Base-by-base conservation (phyloP, 2,888 invertebrate species). In the Oxystoma pomonae region DNA sequence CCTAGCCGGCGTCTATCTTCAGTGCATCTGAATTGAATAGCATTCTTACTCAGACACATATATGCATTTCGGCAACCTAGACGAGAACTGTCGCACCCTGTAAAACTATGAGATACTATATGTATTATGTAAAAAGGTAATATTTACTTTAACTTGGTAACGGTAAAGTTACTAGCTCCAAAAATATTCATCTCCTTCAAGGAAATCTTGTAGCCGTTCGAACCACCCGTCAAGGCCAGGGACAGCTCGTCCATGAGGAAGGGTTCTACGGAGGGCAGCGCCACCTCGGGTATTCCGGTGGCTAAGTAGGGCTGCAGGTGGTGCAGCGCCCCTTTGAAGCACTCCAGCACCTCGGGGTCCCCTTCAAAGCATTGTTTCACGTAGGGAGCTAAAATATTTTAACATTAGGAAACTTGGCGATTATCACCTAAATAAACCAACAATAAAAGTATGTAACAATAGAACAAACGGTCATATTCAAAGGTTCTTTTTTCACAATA, bases 201-300 rank as follows among this genome's bases (percentile, higher is more conserved):
- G 1, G 83, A 83, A 52, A 88, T 82, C 74, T 81, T 84, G 64
- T 90, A 88, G 61, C 82, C 86, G 73, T 81, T 85, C 60, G 81
- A 83, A 56, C 82, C 86, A 65, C 80, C 85, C 65, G 79, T 86
- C 68, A 79, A 80, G 73, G 80, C 84, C 71, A 90, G 77, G 16
- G 87, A 82, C 20, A 89, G 73, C 68, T 86, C 83, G 65, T 87
- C 86, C 81, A 88, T 82, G 62, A 82, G 78, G 71, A 89, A 85
- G 1, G 90, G 90, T 74, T 90, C 89, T 59, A 89, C 82, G 1
- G 87, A 82, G 1, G 89, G 89, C 69, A 89, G 77, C 58, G 86
- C 84, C 65, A 88, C 86, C 72, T 88, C 88, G 18, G 86, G 83
- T 63, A 88, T 86, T 22, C 88, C 89, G 18, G 75, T 78, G 1